Conservation (phyloP, 2,113 vertebrate species). For the Dunckerocampus dactyliophorus region DNA sequence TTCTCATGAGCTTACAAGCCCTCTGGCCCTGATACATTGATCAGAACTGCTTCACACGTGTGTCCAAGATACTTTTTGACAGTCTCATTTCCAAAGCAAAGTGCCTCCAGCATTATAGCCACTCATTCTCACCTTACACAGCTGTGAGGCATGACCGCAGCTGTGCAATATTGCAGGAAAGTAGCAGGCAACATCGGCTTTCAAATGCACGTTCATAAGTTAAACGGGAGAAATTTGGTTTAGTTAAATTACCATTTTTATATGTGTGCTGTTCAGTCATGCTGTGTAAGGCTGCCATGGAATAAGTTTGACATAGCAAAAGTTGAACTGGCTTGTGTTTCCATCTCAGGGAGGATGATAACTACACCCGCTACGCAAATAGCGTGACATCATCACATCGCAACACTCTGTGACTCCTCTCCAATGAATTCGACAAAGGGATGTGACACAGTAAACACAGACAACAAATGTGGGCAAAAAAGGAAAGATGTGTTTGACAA, state of each 20-base stretch:
- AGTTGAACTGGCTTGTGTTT: too few relatives aligned
- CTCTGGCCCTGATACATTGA: background rate
- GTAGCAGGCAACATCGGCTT: too few relatives aligned
- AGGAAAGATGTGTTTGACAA: background rate
- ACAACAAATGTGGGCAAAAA: background rate
- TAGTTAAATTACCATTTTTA: too few relatives aligned
- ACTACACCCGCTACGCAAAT: background rate
- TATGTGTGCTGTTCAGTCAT: background rate
- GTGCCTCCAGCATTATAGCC: background rate
- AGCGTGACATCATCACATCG: too few relatives aligned
- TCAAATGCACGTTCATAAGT: too few relatives aligned
- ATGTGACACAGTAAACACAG: background rate
- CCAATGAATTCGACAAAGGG: background rate
- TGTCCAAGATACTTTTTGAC: constrained; percentile 15
- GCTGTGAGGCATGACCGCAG: too few relatives aligned
- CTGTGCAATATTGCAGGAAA: too few relatives aligned
- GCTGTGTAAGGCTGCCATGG: background rate
- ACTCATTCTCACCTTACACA: too few relatives aligned
- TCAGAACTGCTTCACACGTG: background rate
- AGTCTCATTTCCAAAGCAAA: background rate
- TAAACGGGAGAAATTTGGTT: too few relatives aligned
- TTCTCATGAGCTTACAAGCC: background rate
- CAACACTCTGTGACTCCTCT: too few relatives aligned
- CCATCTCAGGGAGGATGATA: too few relatives aligned
- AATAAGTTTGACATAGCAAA: background rate